Percentiles rank a stretch among this genome's conserved stretches.
phyloP scores from a whole-genome alignment of 1,140 invertebrate species.

The Aphelenchoides fujianensis region DNA sequence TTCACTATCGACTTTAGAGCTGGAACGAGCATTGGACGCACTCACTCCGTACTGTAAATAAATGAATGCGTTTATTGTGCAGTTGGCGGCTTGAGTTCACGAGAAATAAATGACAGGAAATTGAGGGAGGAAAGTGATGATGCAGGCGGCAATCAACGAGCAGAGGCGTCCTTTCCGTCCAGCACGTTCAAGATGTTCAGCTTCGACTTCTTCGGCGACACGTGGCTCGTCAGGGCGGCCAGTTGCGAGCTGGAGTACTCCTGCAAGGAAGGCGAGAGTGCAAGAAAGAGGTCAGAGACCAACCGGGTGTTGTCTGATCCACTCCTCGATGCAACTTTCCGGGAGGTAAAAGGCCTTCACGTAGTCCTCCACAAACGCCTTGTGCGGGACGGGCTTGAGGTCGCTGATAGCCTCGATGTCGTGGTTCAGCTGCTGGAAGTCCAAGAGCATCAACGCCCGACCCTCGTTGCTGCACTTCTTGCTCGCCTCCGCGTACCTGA shows the following conservation, averaged over 20 bases:
- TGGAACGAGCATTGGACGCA: constrained; percentile 6
- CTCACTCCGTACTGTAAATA: constrained; percentile 4
- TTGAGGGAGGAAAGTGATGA: constrained; percentile 13
- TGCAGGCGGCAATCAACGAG: not conserved
- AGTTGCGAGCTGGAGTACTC: constrained; percentile 86
- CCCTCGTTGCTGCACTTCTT: constrained; percentile 94
- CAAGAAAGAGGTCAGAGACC: not conserved
- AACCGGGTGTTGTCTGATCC: constrained; percentile 79
- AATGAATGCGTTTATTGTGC: constrained; percentile 15
- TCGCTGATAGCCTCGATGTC: constrained; percentile 82
- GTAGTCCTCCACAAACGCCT: constrained; percentile 85
- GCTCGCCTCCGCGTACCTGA: constrained; percentile 64
- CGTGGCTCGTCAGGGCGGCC: constrained; percentile 74
- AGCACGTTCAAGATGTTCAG: constrained; percentile 48
- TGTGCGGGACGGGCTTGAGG: constrained; percentile 75
- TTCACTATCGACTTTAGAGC: constrained; percentile 7
- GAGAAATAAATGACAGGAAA: constrained; percentile 4
- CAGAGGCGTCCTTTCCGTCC: constrained; percentile 27
- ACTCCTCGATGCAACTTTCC: constrained; percentile 79
- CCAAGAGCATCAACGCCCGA: constrained; percentile 90
- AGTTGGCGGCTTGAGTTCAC: not conserved
- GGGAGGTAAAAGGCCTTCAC: constrained; percentile 94
- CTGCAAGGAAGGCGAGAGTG: too few relatives aligned
- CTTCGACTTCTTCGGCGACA: constrained; percentile 77
- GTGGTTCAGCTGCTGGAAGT: constrained; percentile 88